Evolutionary conservation across 2,113 vertebrate genomes (phyloP).

Genomic region (Psittacus erithacus): DNA sequence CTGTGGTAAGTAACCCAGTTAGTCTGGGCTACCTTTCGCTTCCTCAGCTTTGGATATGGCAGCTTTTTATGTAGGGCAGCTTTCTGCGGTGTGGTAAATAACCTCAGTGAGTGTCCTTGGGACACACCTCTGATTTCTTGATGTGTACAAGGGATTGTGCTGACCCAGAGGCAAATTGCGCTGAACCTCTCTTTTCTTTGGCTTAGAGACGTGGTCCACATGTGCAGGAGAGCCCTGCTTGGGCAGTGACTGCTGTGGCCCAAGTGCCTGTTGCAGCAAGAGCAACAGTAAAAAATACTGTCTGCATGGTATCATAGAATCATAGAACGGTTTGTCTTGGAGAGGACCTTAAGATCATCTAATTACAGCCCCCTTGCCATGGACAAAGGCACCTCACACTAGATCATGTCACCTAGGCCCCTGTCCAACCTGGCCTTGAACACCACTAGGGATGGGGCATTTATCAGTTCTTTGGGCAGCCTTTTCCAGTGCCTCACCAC

Average conservation of each 20-base stretch:
- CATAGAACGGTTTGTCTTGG: neutral
- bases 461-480: neutral
- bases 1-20: neutral
- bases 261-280: neutral
- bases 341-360: neutral
- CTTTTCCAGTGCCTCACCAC: neutral
- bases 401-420: neutral
- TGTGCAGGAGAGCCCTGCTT: neutral
- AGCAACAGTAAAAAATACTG: neutral
- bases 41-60: neutral
- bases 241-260: neutral
- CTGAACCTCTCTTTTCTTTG: neutral
- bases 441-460: neutral
- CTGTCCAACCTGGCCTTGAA: neutral
- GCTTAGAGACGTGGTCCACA: accelerated
- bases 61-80: neutral
- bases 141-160: neutral
- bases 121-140: neutral
- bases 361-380: neutral
- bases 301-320: neutral
- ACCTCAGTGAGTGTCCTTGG: neutral
- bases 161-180: neutral
- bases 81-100: neutral
- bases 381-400: neutral
- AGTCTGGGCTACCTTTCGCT: neutral